These are phyloP conservation scores for Achroia grisella DNA, from an alignment of 1,140 invertebrate species.

Conservation along the genomic window DNA sequence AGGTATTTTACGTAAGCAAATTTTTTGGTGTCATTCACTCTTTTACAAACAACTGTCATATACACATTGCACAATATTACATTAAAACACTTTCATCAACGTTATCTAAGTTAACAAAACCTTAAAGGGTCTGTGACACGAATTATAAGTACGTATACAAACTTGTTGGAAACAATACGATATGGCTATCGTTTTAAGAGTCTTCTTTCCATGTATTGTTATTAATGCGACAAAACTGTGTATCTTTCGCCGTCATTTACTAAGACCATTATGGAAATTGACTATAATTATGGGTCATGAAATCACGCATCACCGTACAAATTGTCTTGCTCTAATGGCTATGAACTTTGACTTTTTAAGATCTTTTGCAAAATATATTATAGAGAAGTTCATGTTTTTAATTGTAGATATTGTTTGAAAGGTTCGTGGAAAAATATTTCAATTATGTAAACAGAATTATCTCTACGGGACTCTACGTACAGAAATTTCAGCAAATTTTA, in stretches of 20 bases:
- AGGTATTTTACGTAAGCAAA: slow-evolving; percentile 23
- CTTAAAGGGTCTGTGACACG: slow-evolving; percentile 19
- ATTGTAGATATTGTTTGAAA: no score
- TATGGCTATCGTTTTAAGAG: neutral
- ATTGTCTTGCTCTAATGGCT: slow-evolving; percentile 18
- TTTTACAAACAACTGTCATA: slow-evolving; percentile 17
- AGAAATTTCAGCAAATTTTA: no score
- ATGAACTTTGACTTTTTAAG: slow-evolving; percentile 11
- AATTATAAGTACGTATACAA: slow-evolving; percentile 7
- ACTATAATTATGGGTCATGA: slow-evolving; percentile 29
- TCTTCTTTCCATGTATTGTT: neutral
- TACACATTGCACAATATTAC: slow-evolving; percentile 25
- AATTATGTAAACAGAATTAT: no score
- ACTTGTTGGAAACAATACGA: slow-evolving; percentile 8
- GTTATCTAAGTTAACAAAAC: slow-evolving; percentile 46
- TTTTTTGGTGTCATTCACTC: slow-evolving; percentile 44
- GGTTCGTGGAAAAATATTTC: no score
- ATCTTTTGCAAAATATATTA: slow-evolving; percentile 11
- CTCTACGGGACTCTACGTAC: no score
- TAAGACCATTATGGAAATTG: slow-evolving; percentile 43
- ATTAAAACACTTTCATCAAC: slow-evolving; percentile 45
- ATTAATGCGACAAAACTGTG: neutral
- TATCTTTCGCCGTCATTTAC: slow-evolving; percentile 27
- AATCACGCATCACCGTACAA: slow-evolving; percentile 22
- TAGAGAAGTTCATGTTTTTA: no score